Evolutionary conservation across 2,113 vertebrate species (phyloP).

Genomic region (Bubalus kerabau): DNA sequence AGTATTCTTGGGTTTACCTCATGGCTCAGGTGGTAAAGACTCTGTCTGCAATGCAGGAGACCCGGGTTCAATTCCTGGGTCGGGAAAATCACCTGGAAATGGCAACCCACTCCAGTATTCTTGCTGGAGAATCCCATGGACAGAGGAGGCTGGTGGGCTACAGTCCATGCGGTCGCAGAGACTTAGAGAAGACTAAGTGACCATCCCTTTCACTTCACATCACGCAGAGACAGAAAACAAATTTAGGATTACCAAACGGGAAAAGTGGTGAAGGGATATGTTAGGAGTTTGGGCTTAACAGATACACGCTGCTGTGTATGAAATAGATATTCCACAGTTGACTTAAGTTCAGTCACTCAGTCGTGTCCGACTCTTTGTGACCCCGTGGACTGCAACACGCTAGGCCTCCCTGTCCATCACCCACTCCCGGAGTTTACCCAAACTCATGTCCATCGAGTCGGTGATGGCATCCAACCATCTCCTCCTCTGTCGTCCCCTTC

Average conservation of each 20-base stretch:
- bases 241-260: neutral
- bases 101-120: too few relatives aligned
- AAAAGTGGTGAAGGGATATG: rapidly evolving
- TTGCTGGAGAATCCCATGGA: neutral
- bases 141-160: neutral
- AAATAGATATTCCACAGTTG: rapidly evolving
- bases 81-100: too few relatives aligned
- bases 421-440: neutral
- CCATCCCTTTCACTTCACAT: rapidly evolving
- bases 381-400: rapidly evolving
- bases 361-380: rapidly evolving
- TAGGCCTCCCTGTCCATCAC: neutral
- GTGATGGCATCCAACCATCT: neutral
- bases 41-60: too few relatives aligned
- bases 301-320: rapidly evolving
- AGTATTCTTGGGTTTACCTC: too few relatives aligned
- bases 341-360: neutral
- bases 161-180: neutral
- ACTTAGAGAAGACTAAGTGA: rapidly evolving
- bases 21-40: too few relatives aligned
- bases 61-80: too few relatives aligned
- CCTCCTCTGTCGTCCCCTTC: neutral
- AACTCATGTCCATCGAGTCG: rapidly evolving
- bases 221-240: neutral
- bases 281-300: neutral